Evolutionary conservation across 2,797 vertebrate species (phyloP).

Genomic region (Peromyscus nudipes): DNA sequence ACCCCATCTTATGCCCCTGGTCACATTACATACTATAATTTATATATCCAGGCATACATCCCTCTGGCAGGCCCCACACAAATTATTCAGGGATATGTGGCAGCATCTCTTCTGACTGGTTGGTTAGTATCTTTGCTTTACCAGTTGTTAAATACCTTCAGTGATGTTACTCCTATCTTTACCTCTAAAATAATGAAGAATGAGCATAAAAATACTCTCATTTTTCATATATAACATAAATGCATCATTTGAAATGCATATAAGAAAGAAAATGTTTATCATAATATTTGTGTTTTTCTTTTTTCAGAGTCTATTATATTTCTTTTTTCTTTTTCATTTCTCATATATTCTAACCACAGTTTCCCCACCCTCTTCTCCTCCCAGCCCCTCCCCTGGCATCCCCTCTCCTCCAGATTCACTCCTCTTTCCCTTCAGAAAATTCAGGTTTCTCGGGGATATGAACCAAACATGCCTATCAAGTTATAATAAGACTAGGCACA

Average conservation of each 20-base stretch:
- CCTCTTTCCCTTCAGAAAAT: not conserved
- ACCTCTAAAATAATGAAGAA: not conserved
- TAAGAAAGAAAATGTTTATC: slow-evolving; percentile 3
- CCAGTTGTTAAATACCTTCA: not conserved
- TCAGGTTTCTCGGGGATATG: not conserved
- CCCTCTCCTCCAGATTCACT: not conserved
- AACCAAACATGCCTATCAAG: not conserved
- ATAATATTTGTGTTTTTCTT: not conserved
- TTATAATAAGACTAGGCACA: not conserved
- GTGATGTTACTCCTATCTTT: not conserved
- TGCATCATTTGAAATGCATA: not conserved
- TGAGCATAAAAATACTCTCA: not conserved
- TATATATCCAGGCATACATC: not conserved
- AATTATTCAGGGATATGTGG: not conserved
- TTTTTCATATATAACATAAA: not conserved
- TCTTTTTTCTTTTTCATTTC: not conserved
- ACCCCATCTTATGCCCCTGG: not conserved
- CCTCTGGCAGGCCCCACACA: not conserved
- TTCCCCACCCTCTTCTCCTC: too few species aligned
- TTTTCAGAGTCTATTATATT: not conserved
- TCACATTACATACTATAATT: not conserved
- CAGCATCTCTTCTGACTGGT: not conserved
- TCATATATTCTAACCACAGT: not conserved
- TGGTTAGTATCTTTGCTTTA: not conserved
- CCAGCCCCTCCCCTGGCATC: too few species aligned